phyloP scores from a whole-genome alignment of 2,113 vertebrate species.

The Xiphophorus couchianus region DNA sequence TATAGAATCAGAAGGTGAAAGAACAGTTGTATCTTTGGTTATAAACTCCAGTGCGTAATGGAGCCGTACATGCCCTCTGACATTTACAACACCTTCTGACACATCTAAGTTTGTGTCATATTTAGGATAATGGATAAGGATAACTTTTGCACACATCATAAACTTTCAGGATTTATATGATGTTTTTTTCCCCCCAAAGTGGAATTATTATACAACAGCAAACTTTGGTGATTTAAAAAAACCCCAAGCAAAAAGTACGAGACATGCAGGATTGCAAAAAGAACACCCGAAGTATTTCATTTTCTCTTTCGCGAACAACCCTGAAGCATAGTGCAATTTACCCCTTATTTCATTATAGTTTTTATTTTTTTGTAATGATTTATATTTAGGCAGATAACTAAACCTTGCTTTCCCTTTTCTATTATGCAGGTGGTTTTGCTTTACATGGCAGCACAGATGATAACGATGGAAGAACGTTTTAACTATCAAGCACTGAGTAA shows the following conservation, averaged over 20 bases:
- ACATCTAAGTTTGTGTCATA: no score
- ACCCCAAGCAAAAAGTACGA: not conserved
- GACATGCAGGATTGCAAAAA: not conserved
- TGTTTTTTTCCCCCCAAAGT: not conserved
- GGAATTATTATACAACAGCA: not conserved
- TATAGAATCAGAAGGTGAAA: not conserved
- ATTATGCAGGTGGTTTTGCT: conserved; percentile 48
- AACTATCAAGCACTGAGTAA: conserved; percentile 49
- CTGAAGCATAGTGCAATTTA: not conserved
- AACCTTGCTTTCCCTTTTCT: not conserved
- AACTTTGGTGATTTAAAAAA: not conserved
- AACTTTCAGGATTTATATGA: not conserved
- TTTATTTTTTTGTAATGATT: not conserved
- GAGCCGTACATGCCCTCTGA: not conserved
- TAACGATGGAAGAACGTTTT: conserved; percentile 42
- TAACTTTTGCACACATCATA: not conserved
- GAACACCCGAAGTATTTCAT: not conserved
- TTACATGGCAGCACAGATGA: conserved; percentile 55
- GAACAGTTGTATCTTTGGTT: not conserved
- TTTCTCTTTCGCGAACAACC: not conserved
- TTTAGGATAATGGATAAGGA: not conserved
- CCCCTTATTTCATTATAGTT: no score
- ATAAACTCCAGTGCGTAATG: not conserved
- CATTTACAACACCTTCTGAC: not conserved
- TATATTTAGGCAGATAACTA: not conserved